Base-by-base conservation (phyloP, 1,140 invertebrate species). In the Drosophila carrolli region DNA sequence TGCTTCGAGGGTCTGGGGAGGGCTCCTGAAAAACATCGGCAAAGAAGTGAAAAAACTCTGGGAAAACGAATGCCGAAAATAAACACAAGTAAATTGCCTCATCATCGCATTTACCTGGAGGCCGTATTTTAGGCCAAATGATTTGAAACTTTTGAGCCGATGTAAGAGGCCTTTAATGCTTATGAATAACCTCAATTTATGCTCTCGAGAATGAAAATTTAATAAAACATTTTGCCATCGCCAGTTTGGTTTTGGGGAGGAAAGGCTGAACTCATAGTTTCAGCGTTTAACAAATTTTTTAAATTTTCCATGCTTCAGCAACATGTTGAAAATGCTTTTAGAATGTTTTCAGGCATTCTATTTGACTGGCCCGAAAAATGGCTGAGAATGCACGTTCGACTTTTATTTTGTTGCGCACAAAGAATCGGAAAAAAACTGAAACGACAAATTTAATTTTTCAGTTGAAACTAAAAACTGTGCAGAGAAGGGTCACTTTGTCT, bases 41-140 rank as follows among this genome's bases (percentile, higher is more conserved):
- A 71, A 72, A 70, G 44, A 70, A 71, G 67, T 37, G 55, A 56
- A 68, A 70, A 29, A 50, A 41, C 14, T 11, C 19, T 23, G 9
- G 43, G 16, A 57, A 29, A 50, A 29, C 9, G 68, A 58, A 58
- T 57, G 29, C 66, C 54, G 27, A 72, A 71, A 72, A 72, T 71
- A 72, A 70, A 71, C 68, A 58, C 53, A 71, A 72, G 71, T 72
- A 72, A 72, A 72, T 72, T 71, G 68, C 68, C 68, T 72, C 68
- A 72, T 72, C 68, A 72, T 72, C 68, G 44, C 66, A 50, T 72
- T 71, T 72, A 58, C 65, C 68, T 72, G 51, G 19, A n/a, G 44
- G 66, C 44, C 66, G 58, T 72, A 50, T 72, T 72, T 72, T 50
- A 72, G 46, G 16, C 19, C 44, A 56, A 71, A 57, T 72, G 68